phyloP scores from a whole-genome alignment of 2,888 invertebrate species.

The Odontothrips loti region DNA sequence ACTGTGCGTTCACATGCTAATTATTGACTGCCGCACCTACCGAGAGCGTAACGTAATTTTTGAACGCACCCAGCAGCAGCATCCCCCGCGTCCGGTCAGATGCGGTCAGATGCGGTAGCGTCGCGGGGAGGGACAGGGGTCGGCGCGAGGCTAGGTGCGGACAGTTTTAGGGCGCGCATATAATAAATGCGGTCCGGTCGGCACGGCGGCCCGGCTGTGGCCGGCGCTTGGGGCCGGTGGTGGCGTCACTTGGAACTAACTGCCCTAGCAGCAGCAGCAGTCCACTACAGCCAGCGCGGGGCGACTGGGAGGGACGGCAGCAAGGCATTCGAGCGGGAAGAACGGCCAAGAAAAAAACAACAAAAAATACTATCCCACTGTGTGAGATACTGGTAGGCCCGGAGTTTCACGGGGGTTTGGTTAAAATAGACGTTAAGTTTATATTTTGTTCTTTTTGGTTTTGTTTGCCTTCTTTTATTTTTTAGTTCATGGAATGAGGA shows the following conservation, averaged over 20 bases:
- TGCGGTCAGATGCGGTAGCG: conserved; percentile 5
- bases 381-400: too few relatives aligned
- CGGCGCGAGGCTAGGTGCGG: neutral
- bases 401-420: too few relatives aligned
- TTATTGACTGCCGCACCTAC: too few relatives aligned
- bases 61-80: too few relatives aligned
- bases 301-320: too few relatives aligned
- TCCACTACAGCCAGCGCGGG: neutral
- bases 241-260: conserved; percentile 7
- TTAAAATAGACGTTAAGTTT: too few relatives aligned
- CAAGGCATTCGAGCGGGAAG: neutral
- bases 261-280: conserved; percentile 9
- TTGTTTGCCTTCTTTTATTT: too few relatives aligned
- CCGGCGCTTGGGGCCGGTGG: neutral
- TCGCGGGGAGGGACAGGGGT: neutral
- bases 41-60: too few relatives aligned
- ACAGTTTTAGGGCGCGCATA: conserved; percentile 15
- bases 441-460: too few relatives aligned
- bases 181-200: neutral
- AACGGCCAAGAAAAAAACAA: neutral
- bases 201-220: neutral
- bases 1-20: too few relatives aligned
- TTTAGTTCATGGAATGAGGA: too few relatives aligned
- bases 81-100: neutral
- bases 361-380: too few relatives aligned